phyloP scores from a whole-genome alignment of 2,888 invertebrate genomes.

The Resseliella maxima region DNA sequence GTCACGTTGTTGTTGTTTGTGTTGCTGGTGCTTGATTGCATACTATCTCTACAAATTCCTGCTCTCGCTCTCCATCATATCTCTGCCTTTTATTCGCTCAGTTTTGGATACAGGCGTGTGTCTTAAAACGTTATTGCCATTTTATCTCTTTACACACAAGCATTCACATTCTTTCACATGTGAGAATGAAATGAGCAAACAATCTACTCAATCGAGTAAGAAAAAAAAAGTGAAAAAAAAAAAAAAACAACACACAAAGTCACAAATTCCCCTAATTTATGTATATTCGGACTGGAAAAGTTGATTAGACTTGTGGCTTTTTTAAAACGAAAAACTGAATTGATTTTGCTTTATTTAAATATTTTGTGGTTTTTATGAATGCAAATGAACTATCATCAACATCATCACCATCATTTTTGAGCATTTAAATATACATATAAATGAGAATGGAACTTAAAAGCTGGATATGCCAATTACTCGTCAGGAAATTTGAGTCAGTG shows the following conservation, averaged over 20 bases:
- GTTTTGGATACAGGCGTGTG: neutral
- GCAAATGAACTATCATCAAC: slow-evolving; percentile 43
- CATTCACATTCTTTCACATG: neutral
- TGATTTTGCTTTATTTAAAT: neutral
- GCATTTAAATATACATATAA: neutral
- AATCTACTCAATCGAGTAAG: neutral
- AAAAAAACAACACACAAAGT: neutral
- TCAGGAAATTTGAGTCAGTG: neutral
- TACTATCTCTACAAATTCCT: neutral
- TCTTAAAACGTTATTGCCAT: neutral
- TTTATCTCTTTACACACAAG: neutral
- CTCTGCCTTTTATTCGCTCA: neutral
- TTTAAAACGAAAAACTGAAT: neutral
- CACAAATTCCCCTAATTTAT: neutral
- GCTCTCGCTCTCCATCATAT: neutral
- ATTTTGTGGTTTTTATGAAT: slow-evolving; percentile 8
- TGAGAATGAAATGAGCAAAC: neutral
- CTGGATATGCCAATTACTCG: neutral
- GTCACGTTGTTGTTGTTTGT: neutral
- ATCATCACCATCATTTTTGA: no score
- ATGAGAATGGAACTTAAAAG: slow-evolving; percentile 18
- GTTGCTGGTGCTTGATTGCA: neutral
- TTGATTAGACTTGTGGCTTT: slow-evolving; percentile 11
- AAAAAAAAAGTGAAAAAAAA: neutral
- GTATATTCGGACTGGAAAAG: slow-evolving; percentile 3